Conservation (phyloP, 2,888 invertebrate genomes). For the Cephus sareptanus region DNA sequence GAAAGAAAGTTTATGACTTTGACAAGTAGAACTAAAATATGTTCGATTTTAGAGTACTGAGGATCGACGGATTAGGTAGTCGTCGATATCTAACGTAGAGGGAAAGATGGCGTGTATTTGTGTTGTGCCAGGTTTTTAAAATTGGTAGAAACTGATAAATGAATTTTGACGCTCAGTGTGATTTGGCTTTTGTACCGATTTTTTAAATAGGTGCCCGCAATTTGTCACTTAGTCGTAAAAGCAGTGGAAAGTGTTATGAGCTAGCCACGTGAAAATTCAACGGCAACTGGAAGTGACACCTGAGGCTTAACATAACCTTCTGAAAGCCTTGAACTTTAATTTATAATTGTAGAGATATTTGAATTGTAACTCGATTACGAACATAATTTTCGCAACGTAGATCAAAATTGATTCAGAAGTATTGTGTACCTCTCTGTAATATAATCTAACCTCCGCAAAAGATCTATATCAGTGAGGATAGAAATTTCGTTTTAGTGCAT, state of each 20-base stretch:
- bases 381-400: background rate
- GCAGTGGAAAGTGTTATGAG: background rate
- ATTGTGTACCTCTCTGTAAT: background rate
- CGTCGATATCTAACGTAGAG: background rate
- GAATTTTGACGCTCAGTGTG: background rate
- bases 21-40: background rate
- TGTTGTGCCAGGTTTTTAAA: conserved; percentile 47
- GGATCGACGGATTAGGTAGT: background rate
- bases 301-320: conserved; percentile 38
- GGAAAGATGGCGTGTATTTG: conserved; percentile 50
- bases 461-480: background rate
- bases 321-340: conserved; percentile 26
- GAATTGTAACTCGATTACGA: background rate
- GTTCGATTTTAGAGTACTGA: background rate
- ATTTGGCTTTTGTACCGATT: background rate
- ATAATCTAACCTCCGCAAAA: background rate
- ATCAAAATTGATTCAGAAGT: background rate
- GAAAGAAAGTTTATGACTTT: background rate
- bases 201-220: background rate
- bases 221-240: background rate
- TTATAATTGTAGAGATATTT: background rate
- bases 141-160: background rate
- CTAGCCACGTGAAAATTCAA: background rate
- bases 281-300: background rate
- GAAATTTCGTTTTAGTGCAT: background rate